A percentile compares a stretch with the other conserved stretches of the same genome.
phyloP scores from a whole-genome alignment of 35 echinoderm and acorn worm species.

The Ophiothrix spiculata region DNA sequence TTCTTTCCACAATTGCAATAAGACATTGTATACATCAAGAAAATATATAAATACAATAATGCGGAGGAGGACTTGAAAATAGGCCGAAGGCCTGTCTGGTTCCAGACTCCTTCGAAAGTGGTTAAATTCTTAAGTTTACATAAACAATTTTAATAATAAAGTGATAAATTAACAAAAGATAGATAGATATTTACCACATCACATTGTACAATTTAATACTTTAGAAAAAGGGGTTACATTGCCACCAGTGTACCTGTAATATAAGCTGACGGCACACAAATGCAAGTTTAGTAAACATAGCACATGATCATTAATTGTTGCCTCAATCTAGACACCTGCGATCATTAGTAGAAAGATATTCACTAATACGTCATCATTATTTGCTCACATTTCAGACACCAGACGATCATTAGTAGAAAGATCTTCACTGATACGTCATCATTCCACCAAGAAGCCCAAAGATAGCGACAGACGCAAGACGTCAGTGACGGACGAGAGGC shows the following conservation, averaged over 20 bases:
- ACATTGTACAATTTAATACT: too few relatives aligned
- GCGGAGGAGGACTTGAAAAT: too few relatives aligned
- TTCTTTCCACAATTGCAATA: too few relatives aligned
- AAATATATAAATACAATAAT: too few relatives aligned
- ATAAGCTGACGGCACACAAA: not conserved
- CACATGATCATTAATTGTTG: not conserved
- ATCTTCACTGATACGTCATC: conserved; percentile 61
- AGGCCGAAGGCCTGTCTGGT: too few relatives aligned
- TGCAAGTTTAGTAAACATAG: not conserved
- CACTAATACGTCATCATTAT: not conserved
- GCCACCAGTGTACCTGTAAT: not conserved
- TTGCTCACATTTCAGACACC: conserved; percentile 32
- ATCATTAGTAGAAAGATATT: not conserved
- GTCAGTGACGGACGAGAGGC: conserved; percentile 48
- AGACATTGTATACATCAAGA: too few relatives aligned
- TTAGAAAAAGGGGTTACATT: not conserved
- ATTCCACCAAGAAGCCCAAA: conserved; percentile 71
- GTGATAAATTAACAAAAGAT: too few relatives aligned
- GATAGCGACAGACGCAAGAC: conserved; percentile 30
- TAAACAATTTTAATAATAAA: too few relatives aligned
- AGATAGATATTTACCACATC: too few relatives aligned
- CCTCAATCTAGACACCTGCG: not conserved
- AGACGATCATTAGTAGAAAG: conserved; percentile 64
- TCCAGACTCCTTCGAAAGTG: too few relatives aligned
- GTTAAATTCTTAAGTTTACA: too few relatives aligned